phyloP scores from a whole-genome alignment of 2,113 vertebrate species.

The Ginglymostoma cirratum region DNA sequence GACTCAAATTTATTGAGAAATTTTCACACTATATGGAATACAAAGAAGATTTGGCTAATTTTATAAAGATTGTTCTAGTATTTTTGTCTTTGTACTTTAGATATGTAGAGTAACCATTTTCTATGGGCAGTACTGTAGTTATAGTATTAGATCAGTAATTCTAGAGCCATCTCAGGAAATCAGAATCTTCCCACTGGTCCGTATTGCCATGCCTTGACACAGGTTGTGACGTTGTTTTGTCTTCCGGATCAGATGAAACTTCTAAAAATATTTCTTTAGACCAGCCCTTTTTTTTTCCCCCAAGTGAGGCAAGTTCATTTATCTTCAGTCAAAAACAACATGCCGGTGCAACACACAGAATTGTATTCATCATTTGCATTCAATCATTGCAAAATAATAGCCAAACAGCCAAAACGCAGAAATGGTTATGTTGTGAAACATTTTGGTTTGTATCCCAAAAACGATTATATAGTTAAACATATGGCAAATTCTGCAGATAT shows the following conservation, averaged over 20 bases:
- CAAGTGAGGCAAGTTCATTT: background rate
- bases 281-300: background rate
- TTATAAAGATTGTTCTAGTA: slow-evolving; percentile 33
- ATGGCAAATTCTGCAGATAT: background rate
- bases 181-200: slow-evolving; percentile 20
- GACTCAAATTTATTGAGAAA: slow-evolving; percentile 27
- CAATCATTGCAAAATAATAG: slow-evolving; percentile 11
- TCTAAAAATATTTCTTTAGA: background rate
- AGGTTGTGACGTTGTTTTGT: slow-evolving; percentile 14
- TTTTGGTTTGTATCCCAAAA: slow-evolving; percentile 14
- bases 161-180: slow-evolving; percentile 60
- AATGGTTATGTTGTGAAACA: slow-evolving; percentile 15
- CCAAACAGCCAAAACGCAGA: slow-evolving; percentile 22
- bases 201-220: slow-evolving; percentile 13
- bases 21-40: slow-evolving; percentile 3
- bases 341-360: background rate
- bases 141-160: slow-evolving; percentile 22
- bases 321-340: background rate
- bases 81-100: slow-evolving; percentile 38
- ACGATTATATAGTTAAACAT: background rate
- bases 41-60: slow-evolving; percentile 26
- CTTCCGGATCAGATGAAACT: slow-evolving; percentile 22
- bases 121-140: slow-evolving; percentile 7
- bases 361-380: background rate
- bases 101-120: slow-evolving; percentile 21